A percentile compares a stretch with the other conserved stretches of the same genome.
phyloP scores from a whole-genome alignment of 2,888 invertebrate genomes.

The Hybos culiciformis region DNA sequence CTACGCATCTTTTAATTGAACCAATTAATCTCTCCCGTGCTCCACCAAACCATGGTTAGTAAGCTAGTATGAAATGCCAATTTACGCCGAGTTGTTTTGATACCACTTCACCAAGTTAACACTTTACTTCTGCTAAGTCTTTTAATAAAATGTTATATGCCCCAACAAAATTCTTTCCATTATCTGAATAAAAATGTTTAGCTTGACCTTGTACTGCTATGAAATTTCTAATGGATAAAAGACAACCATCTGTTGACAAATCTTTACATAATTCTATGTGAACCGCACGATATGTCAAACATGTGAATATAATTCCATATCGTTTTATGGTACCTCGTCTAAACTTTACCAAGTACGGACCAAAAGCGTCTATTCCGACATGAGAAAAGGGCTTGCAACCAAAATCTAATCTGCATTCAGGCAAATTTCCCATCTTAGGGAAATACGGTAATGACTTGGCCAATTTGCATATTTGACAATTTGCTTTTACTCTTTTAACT shows the following conservation, averaged over 20 bases:
- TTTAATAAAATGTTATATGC: constrained; percentile 1
- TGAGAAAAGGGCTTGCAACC: background rate
- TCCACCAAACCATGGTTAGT: no score
- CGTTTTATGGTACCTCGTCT: background rate
- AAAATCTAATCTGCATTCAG: background rate
- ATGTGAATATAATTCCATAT: constrained; percentile 5
- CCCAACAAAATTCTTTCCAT: constrained; percentile 3
- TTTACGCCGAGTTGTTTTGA: background rate
- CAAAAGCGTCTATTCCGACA: constrained; percentile 2
- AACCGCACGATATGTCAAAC: constrained; percentile 2
- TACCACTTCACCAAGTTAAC: background rate
- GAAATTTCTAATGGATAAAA: background rate
- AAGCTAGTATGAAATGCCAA: no score
- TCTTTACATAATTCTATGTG: constrained; percentile 1
- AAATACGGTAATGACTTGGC: background rate
- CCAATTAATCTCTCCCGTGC: no score
- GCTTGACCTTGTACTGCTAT: constrained; percentile 2
- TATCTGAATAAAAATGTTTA: background rate
- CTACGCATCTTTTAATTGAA: no score
- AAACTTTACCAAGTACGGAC: background rate
- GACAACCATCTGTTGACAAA: background rate
- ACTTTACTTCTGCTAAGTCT: constrained; percentile 2
- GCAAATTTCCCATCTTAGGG: constrained; percentile 2
- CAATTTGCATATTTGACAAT: constrained; percentile 2
- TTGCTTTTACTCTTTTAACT: background rate